Percentiles rank a stretch among this genome's conserved stretches.
Evolutionary conservation across 2,888 invertebrate genomes (phyloP).

Genomic region (Scelioninae gen. 1): DNA sequence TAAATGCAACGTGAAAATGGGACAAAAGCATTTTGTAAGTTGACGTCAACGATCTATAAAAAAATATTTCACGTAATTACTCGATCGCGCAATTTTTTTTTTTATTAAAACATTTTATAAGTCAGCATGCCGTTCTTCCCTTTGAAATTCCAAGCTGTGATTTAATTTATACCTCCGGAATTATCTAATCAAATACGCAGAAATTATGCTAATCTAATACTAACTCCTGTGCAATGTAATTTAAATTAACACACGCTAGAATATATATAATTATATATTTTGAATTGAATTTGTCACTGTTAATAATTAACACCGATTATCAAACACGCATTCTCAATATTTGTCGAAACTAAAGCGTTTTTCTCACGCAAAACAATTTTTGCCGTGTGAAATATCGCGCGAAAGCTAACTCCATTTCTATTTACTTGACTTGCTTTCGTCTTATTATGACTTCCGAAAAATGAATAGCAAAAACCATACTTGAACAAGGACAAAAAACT

Average conservation of each 20-base stretch:
- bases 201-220: constrained; percentile 17
- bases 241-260: constrained; percentile 7
- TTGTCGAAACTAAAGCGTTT: not conserved
- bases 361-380: constrained; percentile 9
- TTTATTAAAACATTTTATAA: not conserved
- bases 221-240: not conserved
- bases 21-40: not conserved
- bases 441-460: constrained; percentile 50
- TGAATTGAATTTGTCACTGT: not conserved
- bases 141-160: not conserved
- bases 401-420: constrained; percentile 23
- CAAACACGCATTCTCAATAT: not conserved
- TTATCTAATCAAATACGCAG: constrained; percentile 7
- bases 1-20: constrained; percentile 6
- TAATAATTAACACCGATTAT: not conserved
- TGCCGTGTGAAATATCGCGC: constrained; percentile 8
- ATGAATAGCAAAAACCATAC: constrained; percentile 37
- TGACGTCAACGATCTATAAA: not conserved
- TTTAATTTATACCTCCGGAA: not conserved
- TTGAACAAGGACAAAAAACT: constrained; percentile 19
- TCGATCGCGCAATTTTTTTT: no score
- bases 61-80: not conserved
- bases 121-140: not conserved
- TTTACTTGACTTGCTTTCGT: constrained; percentile 40
- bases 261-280: constrained; percentile 4